Base-by-base conservation (phyloP, 2,797 vertebrate species). In the Smutsia gigantea region DNA sequence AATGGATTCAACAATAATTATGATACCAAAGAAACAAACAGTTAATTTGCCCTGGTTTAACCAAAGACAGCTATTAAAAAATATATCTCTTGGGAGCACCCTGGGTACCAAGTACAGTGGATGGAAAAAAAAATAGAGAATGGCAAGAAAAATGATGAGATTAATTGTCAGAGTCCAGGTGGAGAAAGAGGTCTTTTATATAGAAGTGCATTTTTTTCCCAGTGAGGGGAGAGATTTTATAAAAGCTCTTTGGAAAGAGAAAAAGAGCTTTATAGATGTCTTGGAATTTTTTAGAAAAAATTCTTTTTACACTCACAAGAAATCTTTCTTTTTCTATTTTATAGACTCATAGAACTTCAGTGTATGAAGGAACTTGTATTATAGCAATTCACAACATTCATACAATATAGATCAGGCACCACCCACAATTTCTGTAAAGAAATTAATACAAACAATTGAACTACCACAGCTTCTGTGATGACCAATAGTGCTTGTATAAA, bases 1-100 rank as follows among this genome's bases (percentile, higher is more conserved):
- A 77, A 88, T 81, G 17, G 17, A 85, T 71, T 95, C 29, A 85
- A 68, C 4, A 82, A 77, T 55, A 37, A 88, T 71, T 93, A 68
- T 78, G n/a, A 83, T 18, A 92, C 19, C 39, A 66, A 95, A 93
- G 37, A 87, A 81, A 27, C 37, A 84, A 94, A 63, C 15, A 14
- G 59, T 23, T 83, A 85, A 74, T 68, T 51, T 93, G 14, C 18
- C 34, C 63, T 71, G 8, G 2, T 87, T 95, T 90, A 83, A 94
- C 31, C 82, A 95, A 89, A 84, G 42, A 59, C 4, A 23, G 25
- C 18, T 59, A 53, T 93, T 89, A 17, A 55, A 82, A 83, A 92
- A 55, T 59, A 68, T 18, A 92, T 42, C 19, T 92, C 15, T 39
- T 51, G 53, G 75, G 34, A 82, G 49, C 49, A 96, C 92, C 27